Percentiles rank a stretch among this genome's conserved stretches.
Conservation (phyloP, 2,797 vertebrate species). For the Typhlichthys subterraneus region DNA sequence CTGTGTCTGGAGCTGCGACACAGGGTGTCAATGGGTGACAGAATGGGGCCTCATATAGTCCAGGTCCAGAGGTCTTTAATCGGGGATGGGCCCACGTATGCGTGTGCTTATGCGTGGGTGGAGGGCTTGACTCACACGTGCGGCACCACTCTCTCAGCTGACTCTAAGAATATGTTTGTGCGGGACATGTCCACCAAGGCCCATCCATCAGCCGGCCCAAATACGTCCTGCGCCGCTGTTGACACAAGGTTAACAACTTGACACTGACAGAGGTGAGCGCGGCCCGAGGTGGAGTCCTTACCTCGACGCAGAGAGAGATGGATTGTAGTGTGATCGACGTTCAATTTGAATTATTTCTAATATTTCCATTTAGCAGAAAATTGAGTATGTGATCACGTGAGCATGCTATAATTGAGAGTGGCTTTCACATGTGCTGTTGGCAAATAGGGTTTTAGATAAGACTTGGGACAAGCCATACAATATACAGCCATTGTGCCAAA, state of each 20-base stretch:
- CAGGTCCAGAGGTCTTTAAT: conserved; percentile 26
- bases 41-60: conserved; percentile 28
- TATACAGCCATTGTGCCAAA: not conserved
- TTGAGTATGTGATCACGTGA: conserved; percentile 49
- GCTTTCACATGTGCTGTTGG: conserved; percentile 18
- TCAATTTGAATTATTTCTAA: conserved; percentile 77
- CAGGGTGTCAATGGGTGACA: conserved; percentile 55
- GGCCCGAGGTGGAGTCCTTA: conserved; percentile 53
- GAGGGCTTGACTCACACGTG: conserved; percentile 56
- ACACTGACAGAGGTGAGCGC: conserved; percentile 79
- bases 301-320: conserved; percentile 61
- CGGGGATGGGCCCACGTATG: conserved; percentile 25
- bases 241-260: conserved; percentile 87
- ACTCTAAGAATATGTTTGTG: conserved; percentile 79
- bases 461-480: not conserved
- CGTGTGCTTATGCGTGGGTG: conserved; percentile 47
- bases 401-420: conserved; percentile 22
- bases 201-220: conserved; percentile 82
- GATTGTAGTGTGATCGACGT: conserved; percentile 71
- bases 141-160: conserved; percentile 72
- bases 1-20: conserved; percentile 47
- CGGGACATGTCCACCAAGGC: conserved; percentile 82
- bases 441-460: conserved; percentile 8
- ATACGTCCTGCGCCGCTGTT: conserved; percentile 77
- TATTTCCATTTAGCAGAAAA: conserved; percentile 71